Evolutionary conservation across 2,888 invertebrate genomes (phyloP).

Genomic region (Chesias legatella): DNA sequence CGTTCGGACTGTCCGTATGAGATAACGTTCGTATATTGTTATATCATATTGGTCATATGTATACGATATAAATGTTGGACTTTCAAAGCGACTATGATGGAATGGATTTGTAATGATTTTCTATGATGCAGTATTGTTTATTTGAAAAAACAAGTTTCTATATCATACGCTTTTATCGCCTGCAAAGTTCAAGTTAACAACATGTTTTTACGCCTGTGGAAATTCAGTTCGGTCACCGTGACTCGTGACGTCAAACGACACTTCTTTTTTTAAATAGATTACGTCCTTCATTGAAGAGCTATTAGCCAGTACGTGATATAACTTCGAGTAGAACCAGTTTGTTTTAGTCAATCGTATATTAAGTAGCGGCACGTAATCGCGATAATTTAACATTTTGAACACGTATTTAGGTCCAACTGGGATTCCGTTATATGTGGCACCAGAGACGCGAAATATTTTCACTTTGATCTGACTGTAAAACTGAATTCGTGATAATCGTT

Average conservation of each 20-base stretch:
- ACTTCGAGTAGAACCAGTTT: slow-evolving; percentile 31
- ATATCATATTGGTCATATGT: slow-evolving; percentile 35
- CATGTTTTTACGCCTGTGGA: slow-evolving; percentile 20
- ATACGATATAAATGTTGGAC: slow-evolving; percentile 37
- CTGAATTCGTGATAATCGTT: no score
- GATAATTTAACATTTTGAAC: slow-evolving; percentile 38
- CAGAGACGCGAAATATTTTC: slow-evolving; percentile 27
- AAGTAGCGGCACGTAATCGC: slow-evolving; percentile 44
- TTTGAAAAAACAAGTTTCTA: no score
- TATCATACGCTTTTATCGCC: background rate
- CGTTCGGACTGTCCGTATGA: slow-evolving; percentile 13
- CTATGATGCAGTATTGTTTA: no score
- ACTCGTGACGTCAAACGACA: slow-evolving; percentile 19
- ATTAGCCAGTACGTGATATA: slow-evolving; percentile 47
- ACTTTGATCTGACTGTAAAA: slow-evolving; percentile 21
- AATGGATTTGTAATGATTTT: slow-evolving; percentile 14
- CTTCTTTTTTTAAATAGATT: slow-evolving; percentile 22
- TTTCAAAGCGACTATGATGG: slow-evolving; percentile 38
- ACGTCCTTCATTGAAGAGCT: slow-evolving; percentile 33
- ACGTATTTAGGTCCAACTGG: slow-evolving; percentile 45
- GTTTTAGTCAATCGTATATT: slow-evolving; percentile 40
- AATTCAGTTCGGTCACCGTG: slow-evolving; percentile 22
- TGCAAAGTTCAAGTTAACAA: slow-evolving; percentile 13
- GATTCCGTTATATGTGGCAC: slow-evolving; percentile 42
- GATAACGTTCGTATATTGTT: slow-evolving; percentile 32